phyloP scores from a whole-genome alignment of 2,888 invertebrate species.

The Teleiodes luculella region DNA sequence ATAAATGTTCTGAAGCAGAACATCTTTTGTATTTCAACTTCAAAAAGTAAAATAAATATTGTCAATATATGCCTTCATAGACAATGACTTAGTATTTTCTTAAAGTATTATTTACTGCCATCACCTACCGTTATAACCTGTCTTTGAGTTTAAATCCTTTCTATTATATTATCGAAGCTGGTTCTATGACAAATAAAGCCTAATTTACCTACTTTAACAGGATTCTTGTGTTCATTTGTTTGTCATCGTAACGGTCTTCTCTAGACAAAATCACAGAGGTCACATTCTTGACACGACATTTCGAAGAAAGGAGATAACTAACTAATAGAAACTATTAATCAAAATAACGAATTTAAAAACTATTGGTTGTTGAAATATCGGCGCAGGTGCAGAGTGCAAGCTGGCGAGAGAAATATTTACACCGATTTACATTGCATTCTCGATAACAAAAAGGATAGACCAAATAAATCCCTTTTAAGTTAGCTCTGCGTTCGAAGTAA shows the following conservation, averaged over 20 bases:
- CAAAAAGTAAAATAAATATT: too few relatives aligned
- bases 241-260: slow-evolving; percentile 9
- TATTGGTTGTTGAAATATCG: neutral
- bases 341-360: neutral
- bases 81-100: too few relatives aligned
- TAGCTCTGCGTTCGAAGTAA: neutral
- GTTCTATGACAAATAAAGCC: too few relatives aligned
- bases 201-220: neutral
- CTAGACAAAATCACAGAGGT: slow-evolving; percentile 14
- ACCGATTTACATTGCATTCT: slow-evolving; percentile 8
- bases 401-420: slow-evolving; percentile 7
- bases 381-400: slow-evolving; percentile 1
- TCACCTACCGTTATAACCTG: too few relatives aligned
- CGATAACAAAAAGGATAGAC: neutral
- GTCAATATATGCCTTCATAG: too few relatives aligned
- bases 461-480: neutral
- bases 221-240: neutral
- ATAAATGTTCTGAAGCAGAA: too few relatives aligned
- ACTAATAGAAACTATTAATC: neutral
- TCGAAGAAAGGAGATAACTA: slow-evolving; percentile 7
- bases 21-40: too few relatives aligned
- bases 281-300: slow-evolving; percentile 17
- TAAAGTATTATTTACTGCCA: too few relatives aligned
- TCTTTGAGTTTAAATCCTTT: too few relatives aligned
- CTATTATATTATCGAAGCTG: too few relatives aligned